These are phyloP conservation scores for Ageneiosus marmoratus DNA, from an alignment of 2,113 vertebrate genomes.

Conservation along the genomic window DNA sequence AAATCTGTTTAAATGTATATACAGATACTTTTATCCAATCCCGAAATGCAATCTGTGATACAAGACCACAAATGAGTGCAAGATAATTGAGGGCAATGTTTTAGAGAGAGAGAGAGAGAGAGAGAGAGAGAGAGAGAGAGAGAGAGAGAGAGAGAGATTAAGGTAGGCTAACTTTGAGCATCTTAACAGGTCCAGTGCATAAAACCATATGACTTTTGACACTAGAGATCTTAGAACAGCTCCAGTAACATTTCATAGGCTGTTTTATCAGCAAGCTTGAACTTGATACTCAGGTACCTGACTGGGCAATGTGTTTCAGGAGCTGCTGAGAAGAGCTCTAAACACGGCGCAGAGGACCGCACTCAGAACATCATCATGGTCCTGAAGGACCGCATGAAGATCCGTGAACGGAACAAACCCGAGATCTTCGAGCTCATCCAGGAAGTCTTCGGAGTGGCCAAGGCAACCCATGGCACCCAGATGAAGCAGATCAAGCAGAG, in stretches of 20 bases:
- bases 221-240: background rate
- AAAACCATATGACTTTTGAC: background rate
- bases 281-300: background rate
- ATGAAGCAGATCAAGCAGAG: constrained; percentile 98
- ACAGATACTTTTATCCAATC: background rate
- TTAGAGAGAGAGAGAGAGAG: no score
- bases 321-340: constrained; percentile 96
- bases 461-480: constrained; percentile 83
- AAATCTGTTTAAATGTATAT: background rate
- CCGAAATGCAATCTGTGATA: background rate
- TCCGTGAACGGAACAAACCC: constrained; percentile 94
- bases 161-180: background rate
- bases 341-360: constrained; percentile 93
- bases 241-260: background rate
- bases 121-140: background rate
- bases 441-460: constrained; percentile 89
- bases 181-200: background rate
- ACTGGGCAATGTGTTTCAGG: constrained; percentile 66
- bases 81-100: no score
- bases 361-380: constrained; percentile 99
- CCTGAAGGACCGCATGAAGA: constrained; percentile 98
- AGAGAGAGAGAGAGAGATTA: background rate
- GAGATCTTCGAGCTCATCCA: constrained; percentile 98
- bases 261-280: background rate
- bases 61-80: background rate